Evolutionary conservation across 2,797 vertebrate species (phyloP), one percentile per base, ranked within the genome.

Genomic region (Steatocranus sp.): DNA sequence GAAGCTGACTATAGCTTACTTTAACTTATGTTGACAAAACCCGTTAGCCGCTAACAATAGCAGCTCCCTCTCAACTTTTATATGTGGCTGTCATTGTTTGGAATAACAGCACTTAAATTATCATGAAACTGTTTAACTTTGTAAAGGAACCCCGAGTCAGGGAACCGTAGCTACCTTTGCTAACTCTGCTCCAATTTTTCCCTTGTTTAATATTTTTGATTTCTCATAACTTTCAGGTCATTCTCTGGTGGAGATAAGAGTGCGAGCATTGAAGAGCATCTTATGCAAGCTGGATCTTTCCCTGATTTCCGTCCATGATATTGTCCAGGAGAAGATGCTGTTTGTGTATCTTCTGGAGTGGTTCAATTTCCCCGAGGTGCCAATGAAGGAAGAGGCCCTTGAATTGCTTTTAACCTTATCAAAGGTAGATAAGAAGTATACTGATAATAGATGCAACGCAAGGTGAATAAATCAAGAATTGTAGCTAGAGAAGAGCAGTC

Each of bases 301-400:
- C 76, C 92, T 99, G 41, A 89, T 98, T 38, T 91, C 96, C 0
- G 90, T 96, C 34, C 91, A 92, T 0, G 98, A 99, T 85, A 95
- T 99, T 3, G 94, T 97, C 43, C 97, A 97, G 23, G 97, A 99
- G 79, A 96, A 96, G 84, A 91, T 92, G 1, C 95, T 99, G 70
- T 97, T 98, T 78, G 81, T 95, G 66, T 94, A 93, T 83, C 95
- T 99, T 50, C 95, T 99, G 82, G 96, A 98, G 73, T 99, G 99
- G 98, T 99, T 99, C 95, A 98, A 97, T 91, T 98, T 98, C 87
- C 97, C 98, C 1, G 92, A 97, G 0, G 97, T 97, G 32, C 97
- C 98, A 7, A 93, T 98, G 96, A 96, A 97, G 86, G 96, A 96
- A 17, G 97, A 99, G 75, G 96, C 96, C 10, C 94, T 99, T 34